These are phyloP conservation scores for Campoletis sonorensis DNA, from an alignment of 1,140 invertebrate species.

Conservation along the genomic window DNA sequence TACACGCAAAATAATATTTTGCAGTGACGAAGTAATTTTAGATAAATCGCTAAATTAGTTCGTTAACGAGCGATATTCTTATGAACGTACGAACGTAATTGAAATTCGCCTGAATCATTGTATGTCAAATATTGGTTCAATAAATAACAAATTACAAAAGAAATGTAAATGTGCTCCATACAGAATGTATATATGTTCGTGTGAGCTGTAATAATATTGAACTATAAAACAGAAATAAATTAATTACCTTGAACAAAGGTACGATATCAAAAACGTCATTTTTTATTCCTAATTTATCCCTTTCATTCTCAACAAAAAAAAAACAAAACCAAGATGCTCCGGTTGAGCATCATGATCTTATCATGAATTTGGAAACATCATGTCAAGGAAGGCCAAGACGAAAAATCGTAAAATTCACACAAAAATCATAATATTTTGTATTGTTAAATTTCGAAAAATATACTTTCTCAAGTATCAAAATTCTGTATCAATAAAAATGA, in stretches of 20 bases:
- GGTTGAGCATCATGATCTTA: too few species aligned
- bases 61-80: conserved; percentile 1
- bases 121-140: conserved; percentile 51
- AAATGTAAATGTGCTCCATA: conserved; percentile 71
- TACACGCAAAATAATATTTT: conserved; percentile 4
- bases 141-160: conserved; percentile 48
- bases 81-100: conserved; percentile 32
- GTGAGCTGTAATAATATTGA: conserved; percentile 63
- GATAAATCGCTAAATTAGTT: conserved; percentile 45
- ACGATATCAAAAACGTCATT: not conserved
- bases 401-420: too few species aligned
- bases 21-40: conserved; percentile 18
- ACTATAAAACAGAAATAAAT: conserved; percentile 49
- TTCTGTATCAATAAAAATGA: too few species aligned
- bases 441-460: too few species aligned
- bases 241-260: conserved; percentile 48
- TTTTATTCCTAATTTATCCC: too few species aligned
- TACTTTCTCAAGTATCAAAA: too few species aligned
- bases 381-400: too few species aligned
- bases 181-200: conserved; percentile 70
- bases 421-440: too few species aligned
- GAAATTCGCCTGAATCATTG: conserved; percentile 50
- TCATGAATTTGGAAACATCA: too few species aligned
- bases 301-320: too few species aligned
- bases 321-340: too few species aligned